Conservation (phyloP, 2,888 invertebrate species). For the Morpho achilles region DNA sequence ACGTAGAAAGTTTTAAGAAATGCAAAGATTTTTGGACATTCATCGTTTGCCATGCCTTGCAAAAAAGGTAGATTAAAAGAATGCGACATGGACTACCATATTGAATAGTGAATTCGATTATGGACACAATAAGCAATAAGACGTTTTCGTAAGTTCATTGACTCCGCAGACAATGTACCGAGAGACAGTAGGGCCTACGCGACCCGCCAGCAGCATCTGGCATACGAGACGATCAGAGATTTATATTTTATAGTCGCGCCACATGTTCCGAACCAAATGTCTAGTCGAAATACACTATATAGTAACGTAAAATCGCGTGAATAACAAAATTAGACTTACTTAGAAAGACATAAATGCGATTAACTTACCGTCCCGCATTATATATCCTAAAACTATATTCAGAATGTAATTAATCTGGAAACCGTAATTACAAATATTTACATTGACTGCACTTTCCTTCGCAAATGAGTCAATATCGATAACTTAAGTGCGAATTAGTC, state of each 20-base stretch:
- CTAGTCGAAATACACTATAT: constrained; percentile 5
- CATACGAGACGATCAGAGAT: constrained; percentile 48
- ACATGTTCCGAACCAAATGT: constrained; percentile 38
- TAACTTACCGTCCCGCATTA: too few relatives aligned
- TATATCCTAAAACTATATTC: too few relatives aligned
- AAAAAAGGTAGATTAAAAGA: constrained; percentile 38
- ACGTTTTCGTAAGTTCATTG: constrained; percentile 75
- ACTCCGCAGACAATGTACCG: constrained; percentile 69
- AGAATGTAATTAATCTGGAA: not conserved
- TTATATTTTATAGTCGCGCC: constrained; percentile 56
- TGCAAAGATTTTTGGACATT: constrained; percentile 13
- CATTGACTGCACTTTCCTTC: constrained; percentile 15
- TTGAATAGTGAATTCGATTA: constrained; percentile 71
- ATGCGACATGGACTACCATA: constrained; percentile 50
- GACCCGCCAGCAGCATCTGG: constrained; percentile 61
- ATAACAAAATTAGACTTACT: too few relatives aligned
- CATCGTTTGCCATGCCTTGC: constrained; percentile 46
- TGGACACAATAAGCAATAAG: constrained; percentile 72
- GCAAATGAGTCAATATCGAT: constrained; percentile 56
- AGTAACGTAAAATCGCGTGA: not conserved
- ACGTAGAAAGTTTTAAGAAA: constrained; percentile 16
- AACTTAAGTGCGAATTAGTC: constrained; percentile 55
- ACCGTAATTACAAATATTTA: constrained; percentile 8
- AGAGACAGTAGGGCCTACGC: constrained; percentile 39
- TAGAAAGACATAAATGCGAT: too few relatives aligned